Base-by-base conservation (phyloP, 2,888 invertebrate genomes). In the Linnaemya tessellans region DNA sequence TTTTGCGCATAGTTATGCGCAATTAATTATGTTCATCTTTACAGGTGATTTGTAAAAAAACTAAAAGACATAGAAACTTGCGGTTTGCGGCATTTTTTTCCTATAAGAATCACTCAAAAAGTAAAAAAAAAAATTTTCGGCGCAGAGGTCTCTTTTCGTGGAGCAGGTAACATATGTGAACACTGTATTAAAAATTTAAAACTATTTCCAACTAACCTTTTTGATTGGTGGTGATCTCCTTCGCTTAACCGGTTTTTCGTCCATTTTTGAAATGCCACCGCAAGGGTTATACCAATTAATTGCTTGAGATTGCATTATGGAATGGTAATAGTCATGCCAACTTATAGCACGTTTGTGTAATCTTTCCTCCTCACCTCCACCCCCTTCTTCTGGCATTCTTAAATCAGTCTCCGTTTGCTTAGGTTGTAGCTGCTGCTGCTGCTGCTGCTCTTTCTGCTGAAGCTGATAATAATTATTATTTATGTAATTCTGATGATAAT, bases 231-330 rank as follows among this genome's bases (percentile, higher is more conserved):
- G 78, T 30, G 64, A 58, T 49, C 65, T 78, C 25, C 70, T 62
- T 18, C 74, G 43, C 43, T 81, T 75, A 5, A 64, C 46, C 46
- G 54, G 41, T 49, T 15, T 73, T 73, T 51, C 70, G 15, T 75
- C 46, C 0, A 71, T 87, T 18, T 46, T 81, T 80, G 86, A 90
- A 35, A 84, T 84, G 58, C 90, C 90, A 2, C 88, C 87, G 81
- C 90, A 90, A n/a, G 87, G 85, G 62, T 90, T 90, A 81, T 84
- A 87, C 91, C 90, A 90, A 18, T 88, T 88, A 56, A 89, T 70
- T 2, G 30, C 80, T 35, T 83, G 81, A 25, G 86, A 51, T 30
- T 73, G 79, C 82, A 88, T 89, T 80, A 87, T 84, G 30, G 49
- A 68, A 25, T 75, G 68, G 67, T 87, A 88, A 51, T 80, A 67